Conservation (phyloP, 2,797 vertebrate genomes). For the Cryptoprocta ferox region DNA sequence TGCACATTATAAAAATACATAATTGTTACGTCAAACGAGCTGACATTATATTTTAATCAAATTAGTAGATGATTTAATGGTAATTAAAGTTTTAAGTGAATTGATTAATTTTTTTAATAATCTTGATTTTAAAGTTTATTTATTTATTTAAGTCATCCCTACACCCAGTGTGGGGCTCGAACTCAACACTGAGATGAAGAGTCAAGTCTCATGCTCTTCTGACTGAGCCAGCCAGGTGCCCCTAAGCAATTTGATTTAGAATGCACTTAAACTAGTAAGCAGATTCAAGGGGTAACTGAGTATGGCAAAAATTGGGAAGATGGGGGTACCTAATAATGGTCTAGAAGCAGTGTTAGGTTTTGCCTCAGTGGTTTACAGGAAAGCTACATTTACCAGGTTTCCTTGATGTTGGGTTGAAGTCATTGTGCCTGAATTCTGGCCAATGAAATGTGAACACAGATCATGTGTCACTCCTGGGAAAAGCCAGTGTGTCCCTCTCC, state of each 20-base stretch:
- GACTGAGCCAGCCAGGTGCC: too few relatives aligned
- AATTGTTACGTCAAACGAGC: not conserved
- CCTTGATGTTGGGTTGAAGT: not conserved
- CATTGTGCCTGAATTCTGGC: not conserved
- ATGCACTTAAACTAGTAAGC: not conserved
- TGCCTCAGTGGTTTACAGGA: not conserved
- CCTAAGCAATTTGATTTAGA: not conserved
- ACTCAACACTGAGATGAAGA: too few relatives aligned
- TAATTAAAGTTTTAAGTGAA: not conserved
- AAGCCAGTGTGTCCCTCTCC: not conserved
- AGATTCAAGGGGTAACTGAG: not conserved
- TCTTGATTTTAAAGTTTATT: too few relatives aligned
- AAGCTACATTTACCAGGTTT: not conserved
- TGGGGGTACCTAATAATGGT: not conserved
- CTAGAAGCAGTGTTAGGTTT: not conserved
- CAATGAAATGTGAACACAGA: not conserved
- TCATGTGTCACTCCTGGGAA: not conserved
- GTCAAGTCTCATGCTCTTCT: too few relatives aligned
- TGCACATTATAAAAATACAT: not conserved
- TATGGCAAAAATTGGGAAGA: not conserved
- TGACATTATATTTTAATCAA: not conserved
- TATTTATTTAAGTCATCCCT: too few relatives aligned
- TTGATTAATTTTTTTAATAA: not conserved
- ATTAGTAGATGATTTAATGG: not conserved
- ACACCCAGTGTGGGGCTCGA: too few relatives aligned